These are phyloP conservation scores for Machimus rusticus DNA, from an alignment of 2,888 invertebrate genomes.

Conservation along the genomic window DNA sequence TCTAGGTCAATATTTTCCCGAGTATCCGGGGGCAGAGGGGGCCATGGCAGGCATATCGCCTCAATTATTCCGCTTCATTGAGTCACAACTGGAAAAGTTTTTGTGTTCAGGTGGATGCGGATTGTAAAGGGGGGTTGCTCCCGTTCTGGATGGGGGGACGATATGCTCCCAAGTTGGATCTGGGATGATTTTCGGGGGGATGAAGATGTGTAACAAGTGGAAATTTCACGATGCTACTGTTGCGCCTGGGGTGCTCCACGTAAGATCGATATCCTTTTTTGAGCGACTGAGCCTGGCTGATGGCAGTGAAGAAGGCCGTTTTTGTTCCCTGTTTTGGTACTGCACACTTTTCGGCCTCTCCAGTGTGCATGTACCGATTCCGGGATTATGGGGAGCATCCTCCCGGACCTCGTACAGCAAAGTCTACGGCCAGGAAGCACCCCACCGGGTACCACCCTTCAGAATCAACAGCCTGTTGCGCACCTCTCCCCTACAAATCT, in stretches of 20 bases:
- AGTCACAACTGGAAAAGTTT: slow-evolving; percentile 5
- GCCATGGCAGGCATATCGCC: neutral
- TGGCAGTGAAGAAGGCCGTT: slow-evolving; percentile 16
- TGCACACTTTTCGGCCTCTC: neutral
- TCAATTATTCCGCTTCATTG: slow-evolving; percentile 29
- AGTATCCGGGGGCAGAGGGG: neutral
- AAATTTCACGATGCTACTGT: neutral
- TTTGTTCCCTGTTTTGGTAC: slow-evolving; percentile 8
- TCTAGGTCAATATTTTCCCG: slow-evolving; percentile 1
- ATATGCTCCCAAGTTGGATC: neutral
- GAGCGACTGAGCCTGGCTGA: neutral
- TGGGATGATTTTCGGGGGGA: neutral
- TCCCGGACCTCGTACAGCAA: neutral
- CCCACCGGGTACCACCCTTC: neutral
- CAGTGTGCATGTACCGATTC: neutral
- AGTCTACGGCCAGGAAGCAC: neutral
- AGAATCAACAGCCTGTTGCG: slow-evolving; percentile 35
- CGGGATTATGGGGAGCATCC: neutral
- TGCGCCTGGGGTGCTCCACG: neutral
- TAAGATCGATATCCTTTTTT: slow-evolving; percentile 32
- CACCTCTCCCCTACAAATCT: neutral
- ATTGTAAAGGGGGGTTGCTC: neutral
- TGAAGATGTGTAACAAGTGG: slow-evolving; percentile 28
- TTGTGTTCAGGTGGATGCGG: neutral
- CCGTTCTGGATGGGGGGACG: neutral